Base-by-base conservation (phyloP, 2,888 invertebrate species). In the Lymantria dispar region DNA sequence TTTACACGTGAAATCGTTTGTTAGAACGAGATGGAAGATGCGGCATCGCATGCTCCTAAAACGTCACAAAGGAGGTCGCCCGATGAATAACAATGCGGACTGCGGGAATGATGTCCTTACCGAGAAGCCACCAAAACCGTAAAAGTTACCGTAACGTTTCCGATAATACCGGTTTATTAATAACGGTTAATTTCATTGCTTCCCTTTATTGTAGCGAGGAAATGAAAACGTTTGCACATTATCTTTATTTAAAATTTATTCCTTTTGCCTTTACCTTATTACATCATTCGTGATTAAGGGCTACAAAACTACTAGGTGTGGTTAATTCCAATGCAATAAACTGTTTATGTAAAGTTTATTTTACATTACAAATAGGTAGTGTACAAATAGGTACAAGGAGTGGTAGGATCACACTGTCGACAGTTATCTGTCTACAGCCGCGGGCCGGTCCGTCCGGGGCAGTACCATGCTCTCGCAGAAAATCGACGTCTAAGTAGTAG, bases 21-120 rank as follows among this genome's bases (percentile, higher is more conserved):
- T 57, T 47, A 7, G 70, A 83, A 47, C 30, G 70, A 63, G 83
- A 82, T 47, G 66, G 69, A 55, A 75, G 86, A 90, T 90, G 89
- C 89, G 88, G 88, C 85, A 87, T 78, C 79, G 81, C 80, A 81
- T 81, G 82, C 76, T 81, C 82, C 80, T 80, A 78, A 83, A 83
- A 83, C 87, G 87, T 85, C 85, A 85, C 80, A 81, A 87, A 86
- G 80, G 87, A 87, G 88, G 88, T 87, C 88, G 87, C 74, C 73
- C 74, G 83, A 86, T 87, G 88, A 90, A 88, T 87, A 88, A 88
- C 88, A 88, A 89, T 90, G 90, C 90, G 86, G 87, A 88, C 85
- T 89, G 88, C 90, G 89, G 77, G 87, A 86, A 83, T 82, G 80
- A 83, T 85, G 86, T 87, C 87, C 87, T 85, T 80, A 83, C 70